Base-by-base conservation (phyloP, 2,113 vertebrate genomes). In the Circaetus cinerascens region DNA sequence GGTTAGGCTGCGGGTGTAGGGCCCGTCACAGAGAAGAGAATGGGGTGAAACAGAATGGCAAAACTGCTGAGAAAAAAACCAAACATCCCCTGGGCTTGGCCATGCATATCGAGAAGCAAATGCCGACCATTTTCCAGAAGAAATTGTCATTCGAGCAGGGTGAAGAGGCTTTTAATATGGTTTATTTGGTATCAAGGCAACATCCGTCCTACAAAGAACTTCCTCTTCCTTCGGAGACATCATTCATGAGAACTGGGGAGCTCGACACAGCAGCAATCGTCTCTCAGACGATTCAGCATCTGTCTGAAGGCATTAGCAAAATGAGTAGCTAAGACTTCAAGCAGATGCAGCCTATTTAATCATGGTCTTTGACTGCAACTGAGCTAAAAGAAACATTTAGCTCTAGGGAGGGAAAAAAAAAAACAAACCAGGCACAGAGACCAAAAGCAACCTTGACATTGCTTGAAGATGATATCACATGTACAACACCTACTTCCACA, bases 321-420 rank as follows among this genome's bases (percentile, higher is more conserved):
- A 94, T 66, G 78, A 93, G 94, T 57, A 76, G 92, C 94, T 83
- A 29, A 83, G 88, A 90, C 86, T 92, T 62, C 53, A 86, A 59
- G 90, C 90, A 88, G 92, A 94, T 80, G 90, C 74, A 92, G 88
- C 45, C 71, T 85, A 48, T 80, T 93, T 95, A 94, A 96, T 90
- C 40, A 97, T 0, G 18, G 88, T 43, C 76, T 90, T 55, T 86
- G 84, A n/a, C 68, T 67, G 56, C 77, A 82, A 20, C 57, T 26
- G 53, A 90, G 63, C 90, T 94, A n/a, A 82, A 84, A 90, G 88
- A 95, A 96, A 93, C 63, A 73, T 30, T 92, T 60, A 95, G 85
- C 88, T 90, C 66, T 41, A 76, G 73, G 93, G 38, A 5, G 17
- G 77, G 17, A 2, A 57, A 45, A 62, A 55, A 74, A 72, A 22